phyloP scores from a whole-genome alignment of 2,888 invertebrate species.

The Doris montereyensis region DNA sequence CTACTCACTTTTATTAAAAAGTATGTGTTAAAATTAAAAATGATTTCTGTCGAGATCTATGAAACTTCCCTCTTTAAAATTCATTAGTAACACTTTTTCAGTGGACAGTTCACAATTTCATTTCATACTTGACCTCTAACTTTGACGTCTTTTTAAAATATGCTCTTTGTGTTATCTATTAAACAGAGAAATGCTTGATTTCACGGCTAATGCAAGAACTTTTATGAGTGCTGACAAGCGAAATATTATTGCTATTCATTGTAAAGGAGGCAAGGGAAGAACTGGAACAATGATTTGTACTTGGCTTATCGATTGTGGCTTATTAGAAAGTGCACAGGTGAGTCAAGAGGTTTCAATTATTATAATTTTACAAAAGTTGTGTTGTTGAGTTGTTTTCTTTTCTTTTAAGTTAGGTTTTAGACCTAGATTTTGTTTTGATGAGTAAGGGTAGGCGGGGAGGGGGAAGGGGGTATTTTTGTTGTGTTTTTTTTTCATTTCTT shows the following conservation, averaged over 20 bases:
- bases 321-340: conserved; percentile 73
- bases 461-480: too few species aligned
- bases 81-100: too few species aligned
- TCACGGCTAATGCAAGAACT: conserved; percentile 71
- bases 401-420: background rate
- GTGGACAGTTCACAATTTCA: too few species aligned
- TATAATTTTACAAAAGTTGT: background rate
- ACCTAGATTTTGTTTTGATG: background rate
- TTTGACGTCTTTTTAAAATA: too few species aligned
- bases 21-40: too few species aligned
- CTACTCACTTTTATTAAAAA: too few species aligned
- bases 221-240: conserved; percentile 72
- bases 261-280: conserved; percentile 76
- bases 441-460: background rate
- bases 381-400: background rate
- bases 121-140: too few species aligned
- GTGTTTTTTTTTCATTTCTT: too few species aligned
- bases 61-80: too few species aligned
- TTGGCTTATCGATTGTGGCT: conserved; percentile 74
- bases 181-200: conserved; percentile 74
- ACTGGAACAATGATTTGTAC: conserved; percentile 76
- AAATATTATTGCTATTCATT: conserved; percentile 76
- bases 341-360: too few species aligned
- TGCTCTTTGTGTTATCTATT: too few species aligned
- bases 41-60: too few species aligned